Percentiles rank a stretch among this genome's conserved stretches.
These are phyloP conservation scores for Agapornis roseicollis DNA, from an alignment of 2,113 vertebrate genomes.

Conservation along the genomic window DNA sequence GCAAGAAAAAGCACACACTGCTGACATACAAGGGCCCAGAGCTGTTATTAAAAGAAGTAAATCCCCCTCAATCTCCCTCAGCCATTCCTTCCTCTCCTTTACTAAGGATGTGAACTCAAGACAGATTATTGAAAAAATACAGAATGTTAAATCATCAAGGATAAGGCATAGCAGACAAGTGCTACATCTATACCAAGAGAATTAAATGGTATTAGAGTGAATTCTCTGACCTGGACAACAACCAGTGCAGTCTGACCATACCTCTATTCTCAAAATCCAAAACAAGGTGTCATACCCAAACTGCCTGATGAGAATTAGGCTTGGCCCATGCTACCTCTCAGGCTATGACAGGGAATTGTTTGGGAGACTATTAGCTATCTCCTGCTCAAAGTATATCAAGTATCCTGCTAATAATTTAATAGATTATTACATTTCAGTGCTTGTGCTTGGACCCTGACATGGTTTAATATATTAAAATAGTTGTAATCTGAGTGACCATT, in stretches of 20 bases:
- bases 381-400: neutral
- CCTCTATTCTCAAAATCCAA: neutral
- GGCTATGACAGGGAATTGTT: neutral
- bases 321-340: neutral
- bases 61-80: conserved; percentile 1
- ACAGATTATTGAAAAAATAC: neutral
- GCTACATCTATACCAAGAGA: neutral
- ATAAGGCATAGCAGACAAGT: neutral
- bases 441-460: neutral
- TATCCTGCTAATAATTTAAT: neutral
- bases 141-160: neutral
- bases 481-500: neutral
- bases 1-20: neutral
- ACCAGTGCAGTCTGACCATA: neutral
- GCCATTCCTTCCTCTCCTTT: neutral
- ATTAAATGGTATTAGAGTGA: neutral
- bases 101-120: neutral
- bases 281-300: neutral
- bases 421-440: neutral
- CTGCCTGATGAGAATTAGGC: neutral
- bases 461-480: neutral
- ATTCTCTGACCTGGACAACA: neutral
- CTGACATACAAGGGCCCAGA: conserved; percentile 24
- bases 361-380: neutral
- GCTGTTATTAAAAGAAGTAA: conserved; percentile 39